Evolutionary conservation across 2,797 vertebrate genomes (phyloP), one percentile per base, ranked within the genome.

Genomic region (Merluccius polli): DNA sequence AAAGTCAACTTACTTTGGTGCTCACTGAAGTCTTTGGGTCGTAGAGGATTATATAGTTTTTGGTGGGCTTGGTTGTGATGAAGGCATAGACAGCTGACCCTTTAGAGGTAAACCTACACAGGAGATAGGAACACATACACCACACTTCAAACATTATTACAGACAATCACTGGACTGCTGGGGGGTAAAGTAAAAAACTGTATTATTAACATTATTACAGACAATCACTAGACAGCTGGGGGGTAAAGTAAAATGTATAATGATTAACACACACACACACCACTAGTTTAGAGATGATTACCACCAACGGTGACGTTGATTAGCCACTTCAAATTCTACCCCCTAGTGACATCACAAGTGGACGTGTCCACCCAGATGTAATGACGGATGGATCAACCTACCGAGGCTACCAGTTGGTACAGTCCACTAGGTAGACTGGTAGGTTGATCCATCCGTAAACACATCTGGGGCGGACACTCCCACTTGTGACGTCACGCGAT

Each of bases 41-140:
- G 71, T 76, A 1, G 11, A 99, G 94, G 6, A 79, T 63, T 79
- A 99, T 44, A 1, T 84, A 11, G 11, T 78, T 77, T 44, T 86
- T 75, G 29, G 0, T 73, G 63, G 96, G 97, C 92, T 93, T 95
- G 24, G 74, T 18, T 30, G 94, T 88, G 68, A 98, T 90, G 85
- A 94, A 93, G 65, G 94, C 95, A 65, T 96, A 99, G 30, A 98
- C 93, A 7, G 52, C 33, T 0, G 77, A n/a, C 18, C 77, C 93
- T 87, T 94, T 97, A 36, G 92, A 92, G 9, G 97, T 99, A 87
- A 96, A 99, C 95, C 98, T 99, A 73, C 1, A 75, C 44, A 27
- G 32, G 35, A 72, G 81, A 27, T 2, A 12, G 67, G 0, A 52
- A 29, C 8, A 15, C 0, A 32, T 0, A 52, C 31, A 69, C 15